Evolutionary conservation across 2,797 vertebrate genomes (phyloP).

Genomic region (Eulemur mongoz): DNA sequence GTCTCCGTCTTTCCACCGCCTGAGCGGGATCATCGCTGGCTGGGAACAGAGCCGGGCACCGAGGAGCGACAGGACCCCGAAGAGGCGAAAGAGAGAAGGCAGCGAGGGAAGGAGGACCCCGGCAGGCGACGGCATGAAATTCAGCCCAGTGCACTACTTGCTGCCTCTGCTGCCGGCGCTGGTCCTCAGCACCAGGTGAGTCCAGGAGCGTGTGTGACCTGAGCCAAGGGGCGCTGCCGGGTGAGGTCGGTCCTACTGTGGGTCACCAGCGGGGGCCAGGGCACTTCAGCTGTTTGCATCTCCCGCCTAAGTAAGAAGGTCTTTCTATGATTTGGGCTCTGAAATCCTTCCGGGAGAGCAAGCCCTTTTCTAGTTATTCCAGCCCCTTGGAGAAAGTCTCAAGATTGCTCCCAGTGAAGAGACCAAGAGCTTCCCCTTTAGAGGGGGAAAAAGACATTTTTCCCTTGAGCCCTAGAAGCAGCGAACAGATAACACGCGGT

Average conservation of each 20-base stretch:
- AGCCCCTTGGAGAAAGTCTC: slow-evolving; percentile 37
- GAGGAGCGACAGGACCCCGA: slow-evolving; percentile 37
- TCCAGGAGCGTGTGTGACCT: not conserved
- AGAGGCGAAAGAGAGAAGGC: slow-evolving; percentile 36
- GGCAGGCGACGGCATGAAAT: slow-evolving; percentile 82
- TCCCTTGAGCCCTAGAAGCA: not conserved
- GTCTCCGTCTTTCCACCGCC: not conserved
- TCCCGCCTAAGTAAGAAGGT: not conserved
- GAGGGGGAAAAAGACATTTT: not conserved
- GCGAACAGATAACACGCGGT: not conserved
- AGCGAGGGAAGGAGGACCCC: not conserved
- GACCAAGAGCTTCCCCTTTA: not conserved
- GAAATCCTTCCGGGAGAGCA: not conserved
- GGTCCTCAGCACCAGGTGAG: slow-evolving; percentile 85
- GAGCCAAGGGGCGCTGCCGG: not conserved
- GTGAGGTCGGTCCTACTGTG: not conserved
- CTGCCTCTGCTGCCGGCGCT: slow-evolving; percentile 83
- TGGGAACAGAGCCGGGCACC: slow-evolving; percentile 36
- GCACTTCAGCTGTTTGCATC: not conserved
- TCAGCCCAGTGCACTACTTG: slow-evolving; percentile 81
- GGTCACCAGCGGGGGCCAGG: slow-evolving; percentile 10
- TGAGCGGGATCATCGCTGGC: slow-evolving; percentile 49
- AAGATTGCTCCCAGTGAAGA: no score
- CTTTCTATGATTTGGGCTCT: not conserved
- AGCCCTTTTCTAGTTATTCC: not conserved